These are phyloP conservation scores for Sipha maydis DNA, from an alignment of 2,888 invertebrate genomes.

Conservation along the genomic window DNA sequence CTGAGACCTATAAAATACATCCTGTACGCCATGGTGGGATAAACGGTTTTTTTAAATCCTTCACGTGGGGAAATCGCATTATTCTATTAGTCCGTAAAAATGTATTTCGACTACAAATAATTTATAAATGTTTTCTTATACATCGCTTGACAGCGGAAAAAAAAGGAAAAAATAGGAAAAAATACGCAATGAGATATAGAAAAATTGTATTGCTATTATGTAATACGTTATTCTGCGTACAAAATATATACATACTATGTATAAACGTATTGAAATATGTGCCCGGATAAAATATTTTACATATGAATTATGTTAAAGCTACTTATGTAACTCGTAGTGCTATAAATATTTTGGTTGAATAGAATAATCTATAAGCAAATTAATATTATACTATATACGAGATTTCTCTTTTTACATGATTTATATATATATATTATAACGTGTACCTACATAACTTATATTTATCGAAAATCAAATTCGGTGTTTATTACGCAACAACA, in stretches of 20 bases:
- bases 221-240: background rate
- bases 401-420: slow-evolving; percentile 5
- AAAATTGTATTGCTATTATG: background rate
- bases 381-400: background rate
- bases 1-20: no score
- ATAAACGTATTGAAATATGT: background rate
- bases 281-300: background rate
- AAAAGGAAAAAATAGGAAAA: no score
- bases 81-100: background rate
- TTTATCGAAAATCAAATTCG: background rate
- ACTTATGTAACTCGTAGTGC: background rate
- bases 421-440: background rate
- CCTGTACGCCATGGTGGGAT: no score
- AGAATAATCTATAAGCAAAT: background rate
- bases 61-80: no score
- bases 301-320: background rate
- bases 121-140: no score
- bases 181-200: background rate
- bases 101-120: background rate
- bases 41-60: no score
- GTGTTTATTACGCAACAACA: background rate
- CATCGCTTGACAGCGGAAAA: background rate
- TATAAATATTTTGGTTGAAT: slow-evolving; percentile 3
- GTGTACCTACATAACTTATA: background rate
- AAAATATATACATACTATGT: background rate